phyloP scores from a whole-genome alignment of 2,113 vertebrate genomes.

The Pseudopodoces humilis region DNA sequence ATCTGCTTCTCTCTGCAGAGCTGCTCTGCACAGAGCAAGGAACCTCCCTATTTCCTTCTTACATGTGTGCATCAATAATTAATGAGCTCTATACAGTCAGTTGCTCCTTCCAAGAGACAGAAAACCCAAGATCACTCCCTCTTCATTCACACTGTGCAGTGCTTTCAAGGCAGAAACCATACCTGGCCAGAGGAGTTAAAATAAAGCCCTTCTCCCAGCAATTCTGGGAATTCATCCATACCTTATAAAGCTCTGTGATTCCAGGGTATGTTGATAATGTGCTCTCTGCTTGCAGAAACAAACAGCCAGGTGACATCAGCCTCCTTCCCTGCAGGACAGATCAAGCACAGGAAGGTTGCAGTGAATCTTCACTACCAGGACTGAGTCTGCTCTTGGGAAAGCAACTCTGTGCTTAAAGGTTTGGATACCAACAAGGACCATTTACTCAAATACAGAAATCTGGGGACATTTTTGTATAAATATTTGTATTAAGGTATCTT shows the following conservation, averaged over 20 bases:
- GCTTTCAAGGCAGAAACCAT: background rate
- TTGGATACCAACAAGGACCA: background rate
- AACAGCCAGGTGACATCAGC: background rate
- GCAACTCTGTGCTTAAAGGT: background rate
- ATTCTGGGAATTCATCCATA: background rate
- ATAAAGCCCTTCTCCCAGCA: background rate
- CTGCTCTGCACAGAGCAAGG: background rate
- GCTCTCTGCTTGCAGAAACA: background rate
- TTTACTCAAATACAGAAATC: background rate
- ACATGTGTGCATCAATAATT: background rate
- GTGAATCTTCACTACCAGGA: background rate
- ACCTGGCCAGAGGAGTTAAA: background rate
- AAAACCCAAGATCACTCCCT: background rate
- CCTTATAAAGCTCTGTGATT: background rate
- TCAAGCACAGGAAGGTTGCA: accelerated
- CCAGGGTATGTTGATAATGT: background rate
- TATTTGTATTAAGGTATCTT: background rate
- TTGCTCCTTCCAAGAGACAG: background rate
- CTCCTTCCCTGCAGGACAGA: background rate
- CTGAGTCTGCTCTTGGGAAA: background rate
- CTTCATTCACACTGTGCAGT: background rate
- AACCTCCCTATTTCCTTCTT: background rate
- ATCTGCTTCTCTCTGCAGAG: background rate
- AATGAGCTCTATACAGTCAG: background rate
- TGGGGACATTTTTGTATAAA: background rate